These are phyloP conservation scores for Ateles fusciceps DNA, from an alignment of 2,797 vertebrate genomes.

Conservation along the genomic window DNA sequence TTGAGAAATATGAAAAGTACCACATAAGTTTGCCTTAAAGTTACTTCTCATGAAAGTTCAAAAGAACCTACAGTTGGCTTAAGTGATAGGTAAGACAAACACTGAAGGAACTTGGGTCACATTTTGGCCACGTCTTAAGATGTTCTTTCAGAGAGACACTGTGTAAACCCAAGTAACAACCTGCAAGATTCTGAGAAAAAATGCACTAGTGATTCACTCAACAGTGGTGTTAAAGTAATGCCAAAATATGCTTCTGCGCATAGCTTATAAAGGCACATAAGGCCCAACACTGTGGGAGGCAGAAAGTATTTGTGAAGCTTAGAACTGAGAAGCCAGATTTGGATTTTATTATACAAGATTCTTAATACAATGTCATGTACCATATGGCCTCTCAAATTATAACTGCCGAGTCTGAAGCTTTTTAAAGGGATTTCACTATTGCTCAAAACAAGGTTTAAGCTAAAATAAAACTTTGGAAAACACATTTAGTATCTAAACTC, in stretches of 20 bases:
- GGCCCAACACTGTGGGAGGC: neutral
- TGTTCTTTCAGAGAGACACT: neutral
- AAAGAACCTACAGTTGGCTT: neutral
- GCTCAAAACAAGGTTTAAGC: constrained; percentile 47
- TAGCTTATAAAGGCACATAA: neutral
- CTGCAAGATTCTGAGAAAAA: neutral
- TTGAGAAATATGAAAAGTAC: neutral
- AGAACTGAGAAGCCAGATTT: constrained; percentile 34
- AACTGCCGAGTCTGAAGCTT: constrained; percentile 10
- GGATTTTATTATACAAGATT: constrained; percentile 56
- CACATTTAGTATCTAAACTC: constrained; percentile 5
- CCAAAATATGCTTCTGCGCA: neutral
- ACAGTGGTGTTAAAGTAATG: neutral
- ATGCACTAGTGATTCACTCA: neutral
- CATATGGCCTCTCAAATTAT: constrained; percentile 41
- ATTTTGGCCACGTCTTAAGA: neutral
- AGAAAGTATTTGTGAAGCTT: constrained; percentile 5
- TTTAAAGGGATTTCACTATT: constrained; percentile 53
- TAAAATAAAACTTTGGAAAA: constrained; percentile 62
- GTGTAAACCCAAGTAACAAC: neutral
- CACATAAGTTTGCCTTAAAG: neutral
- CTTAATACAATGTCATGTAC: constrained; percentile 57
- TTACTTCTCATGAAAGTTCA: neutral
- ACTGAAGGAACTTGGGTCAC: neutral
- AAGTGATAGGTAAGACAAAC: neutral